phyloP scores from a whole-genome alignment of 1,140 invertebrate genomes.

The Muscidifurax raptorellus region DNA sequence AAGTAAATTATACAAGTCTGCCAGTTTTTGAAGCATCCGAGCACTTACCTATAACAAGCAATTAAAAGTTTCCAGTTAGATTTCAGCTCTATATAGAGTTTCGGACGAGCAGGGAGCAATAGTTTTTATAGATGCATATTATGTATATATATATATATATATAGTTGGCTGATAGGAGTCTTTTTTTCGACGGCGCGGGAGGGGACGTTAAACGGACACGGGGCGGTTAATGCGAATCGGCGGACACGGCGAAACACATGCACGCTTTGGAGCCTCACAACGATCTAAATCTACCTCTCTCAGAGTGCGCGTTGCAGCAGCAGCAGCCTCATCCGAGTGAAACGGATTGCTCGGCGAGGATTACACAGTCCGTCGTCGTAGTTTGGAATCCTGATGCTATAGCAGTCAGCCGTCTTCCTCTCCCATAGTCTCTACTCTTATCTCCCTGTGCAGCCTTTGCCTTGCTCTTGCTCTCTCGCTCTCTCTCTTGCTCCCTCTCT shows the following conservation, averaged over 20 bases:
- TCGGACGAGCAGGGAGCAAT: background rate
- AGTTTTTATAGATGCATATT: background rate
- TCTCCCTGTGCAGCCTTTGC: conserved; percentile 9
- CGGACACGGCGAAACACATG: conserved; percentile 36
- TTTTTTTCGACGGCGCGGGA: no score
- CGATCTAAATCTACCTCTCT: conserved; percentile 14
- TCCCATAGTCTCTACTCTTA: background rate
- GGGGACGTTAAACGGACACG: no score
- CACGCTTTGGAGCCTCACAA: background rate
- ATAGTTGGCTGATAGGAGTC: no score
- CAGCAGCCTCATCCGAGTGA: conserved; percentile 26
- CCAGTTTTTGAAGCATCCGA: conserved; percentile 45
- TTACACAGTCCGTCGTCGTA: conserved; percentile 51
- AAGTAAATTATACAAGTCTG: conserved; percentile 53
- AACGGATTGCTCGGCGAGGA: conserved; percentile 47
- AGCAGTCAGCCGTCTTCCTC: background rate
- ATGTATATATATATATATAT: no score
- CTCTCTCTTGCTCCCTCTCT: background rate
- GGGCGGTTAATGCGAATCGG: no score
- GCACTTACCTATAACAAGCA: conserved; percentile 55
- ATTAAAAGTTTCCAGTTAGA: conserved; percentile 52
- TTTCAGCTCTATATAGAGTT: background rate
- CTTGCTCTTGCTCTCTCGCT: background rate
- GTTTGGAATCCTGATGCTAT: conserved; percentile 8
- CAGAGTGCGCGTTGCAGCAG: background rate